Base-by-base conservation (phyloP, 1,140 invertebrate genomes). In the Scaptomyza pallida region DNA sequence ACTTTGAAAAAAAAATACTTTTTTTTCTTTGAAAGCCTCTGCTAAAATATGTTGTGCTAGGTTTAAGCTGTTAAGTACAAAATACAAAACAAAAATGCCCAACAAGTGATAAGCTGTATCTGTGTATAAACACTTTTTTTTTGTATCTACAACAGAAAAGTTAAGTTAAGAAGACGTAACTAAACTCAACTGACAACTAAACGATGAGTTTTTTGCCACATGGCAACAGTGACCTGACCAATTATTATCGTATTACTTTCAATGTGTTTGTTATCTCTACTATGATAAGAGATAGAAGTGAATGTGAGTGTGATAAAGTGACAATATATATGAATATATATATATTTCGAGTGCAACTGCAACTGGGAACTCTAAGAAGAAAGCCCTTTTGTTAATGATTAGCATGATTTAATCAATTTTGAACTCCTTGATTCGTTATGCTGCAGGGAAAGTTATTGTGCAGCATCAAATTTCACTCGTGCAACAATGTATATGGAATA, bases 271-370 rank as follows among this genome's bases (percentile, higher is more conserved):
- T 56, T 63, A 63, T 63, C 60, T 26, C 30, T 48, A 16, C n/a
- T 21, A 9, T 33, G 50, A 57, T 57, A 63, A 54, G 48, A 26
- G 13, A 54, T 37, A 26, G 13, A 10, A 15, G 33, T 30, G 15
- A 15, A 19, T 15, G 47, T 26, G 37, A 26, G 59, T 52, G 21
- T 70, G 60, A 56, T 64, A 56, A 70, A 55, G 60, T 21, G 67
- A 12, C 40, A 52, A 69, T 50, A n/a, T n/a, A n/a, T n/a, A n/a
- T n/a, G n/a, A n/a, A n/a, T n/a, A n/a, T n/a, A n/a, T n/a, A n/a
- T n/a, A n/a, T n/a, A 55, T 55, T 63, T 48, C 23, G 16, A 55
- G 57, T 63, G 59, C 59, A 70, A 59, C 16, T 23, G 15, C 23
- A 41, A 37, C n/a, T 13, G 26, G 6, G 6, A n/a, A n/a, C n/a